A percentile compares a stretch with the other conserved stretches of the same genome.
These are phyloP conservation scores for Halictus quadricinctus DNA, from an alignment of 2,888 invertebrate genomes.

Conservation along the genomic window DNA sequence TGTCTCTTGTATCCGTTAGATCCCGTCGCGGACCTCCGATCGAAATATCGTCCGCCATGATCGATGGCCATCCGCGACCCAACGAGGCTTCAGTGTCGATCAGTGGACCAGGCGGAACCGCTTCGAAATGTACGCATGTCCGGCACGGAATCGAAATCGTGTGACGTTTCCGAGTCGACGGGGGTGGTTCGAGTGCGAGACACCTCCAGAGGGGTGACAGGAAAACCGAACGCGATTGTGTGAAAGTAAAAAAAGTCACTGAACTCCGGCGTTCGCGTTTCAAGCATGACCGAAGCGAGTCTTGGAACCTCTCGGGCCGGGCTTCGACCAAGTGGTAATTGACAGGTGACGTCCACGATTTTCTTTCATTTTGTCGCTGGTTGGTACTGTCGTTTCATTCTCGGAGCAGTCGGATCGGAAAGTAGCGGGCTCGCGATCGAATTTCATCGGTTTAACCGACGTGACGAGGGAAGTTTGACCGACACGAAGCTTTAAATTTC, in stretches of 20 bases:
- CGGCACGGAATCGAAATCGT: constrained; percentile 2
- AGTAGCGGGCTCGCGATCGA: not conserved
- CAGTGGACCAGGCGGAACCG: constrained; percentile 1
- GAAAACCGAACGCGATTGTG: not conserved
- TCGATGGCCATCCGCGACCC: not conserved
- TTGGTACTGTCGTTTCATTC: not conserved
- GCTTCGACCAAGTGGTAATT: not conserved
- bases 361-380: not conserved
- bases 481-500: constrained; percentile 53
- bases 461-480: not conserved
- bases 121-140: constrained; percentile 37
- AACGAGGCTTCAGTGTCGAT: constrained; percentile 32
- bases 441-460: constrained; percentile 6
- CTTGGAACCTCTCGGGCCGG: not conserved
- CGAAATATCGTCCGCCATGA: constrained; percentile 9
- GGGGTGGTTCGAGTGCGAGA: constrained; percentile 8
- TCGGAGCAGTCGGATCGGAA: not conserved
- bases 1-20: not conserved
- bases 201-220: not conserved
- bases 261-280: not conserved
- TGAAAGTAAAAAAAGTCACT: not conserved
- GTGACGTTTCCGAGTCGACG: not conserved
- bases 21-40: not conserved
- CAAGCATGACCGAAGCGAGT: not conserved
- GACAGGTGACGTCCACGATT: not conserved